Conservation (phyloP, 2,888 invertebrate species). For the Xestia c-nigrum region DNA sequence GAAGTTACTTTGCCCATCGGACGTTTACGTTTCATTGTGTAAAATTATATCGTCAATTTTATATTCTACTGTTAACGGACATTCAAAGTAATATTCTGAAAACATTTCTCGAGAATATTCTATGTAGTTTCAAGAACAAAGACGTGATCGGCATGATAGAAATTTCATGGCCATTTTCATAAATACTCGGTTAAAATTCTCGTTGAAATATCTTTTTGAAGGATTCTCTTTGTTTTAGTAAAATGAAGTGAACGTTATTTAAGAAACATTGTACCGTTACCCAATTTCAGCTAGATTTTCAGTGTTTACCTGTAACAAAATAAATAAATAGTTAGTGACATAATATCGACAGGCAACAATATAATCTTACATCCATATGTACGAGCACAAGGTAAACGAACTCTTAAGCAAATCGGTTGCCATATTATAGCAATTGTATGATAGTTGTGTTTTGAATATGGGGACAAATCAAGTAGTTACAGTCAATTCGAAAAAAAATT, state of each 20-base stretch:
- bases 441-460: neutral
- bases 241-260: neutral
- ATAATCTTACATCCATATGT: neutral
- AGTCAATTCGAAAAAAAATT: neutral
- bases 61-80: neutral
- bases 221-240: neutral
- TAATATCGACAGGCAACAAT: neutral
- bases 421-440: neutral
- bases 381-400: neutral
- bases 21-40: neutral
- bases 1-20: neutral
- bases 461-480: neutral
- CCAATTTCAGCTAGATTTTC: constrained; percentile 7
- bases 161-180: constrained; percentile 9
- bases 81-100: constrained; percentile 12
- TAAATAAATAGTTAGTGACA: constrained; percentile 8
- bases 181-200: constrained; percentile 15
- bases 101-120: constrained; percentile 18
- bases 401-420: neutral
- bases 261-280: neutral
- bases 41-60: constrained; percentile 4
- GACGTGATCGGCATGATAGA: constrained; percentile 41
- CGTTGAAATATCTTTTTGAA: neutral
- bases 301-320: constrained; percentile 54
- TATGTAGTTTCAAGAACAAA: constrained; percentile 13